phyloP scores from a whole-genome alignment of 2,113 vertebrate species.

The Hepsetus odoe region DNA sequence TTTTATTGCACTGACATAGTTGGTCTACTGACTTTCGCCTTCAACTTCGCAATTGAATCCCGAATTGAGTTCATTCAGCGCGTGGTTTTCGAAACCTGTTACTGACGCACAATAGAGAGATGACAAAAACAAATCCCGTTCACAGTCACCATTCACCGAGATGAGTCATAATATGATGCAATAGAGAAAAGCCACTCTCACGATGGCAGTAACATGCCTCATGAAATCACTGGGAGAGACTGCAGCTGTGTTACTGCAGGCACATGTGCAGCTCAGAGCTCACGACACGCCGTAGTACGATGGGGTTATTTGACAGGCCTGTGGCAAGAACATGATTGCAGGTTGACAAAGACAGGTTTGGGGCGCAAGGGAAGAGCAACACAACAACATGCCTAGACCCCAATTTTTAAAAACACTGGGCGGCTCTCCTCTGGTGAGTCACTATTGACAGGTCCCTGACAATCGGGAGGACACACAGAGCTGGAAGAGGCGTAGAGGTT shows the following conservation, averaged over 20 bases:
- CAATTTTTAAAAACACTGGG: no score
- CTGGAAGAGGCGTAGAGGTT: no score
- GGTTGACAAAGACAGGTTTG: constrained; percentile 41
- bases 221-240: constrained; percentile 2
- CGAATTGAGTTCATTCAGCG: constrained; percentile 4
- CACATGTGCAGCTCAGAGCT: constrained; percentile 44
- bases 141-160: constrained; percentile 14
- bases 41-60: constrained; percentile 21
- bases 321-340: constrained; percentile 38
- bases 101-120: constrained; percentile 4
- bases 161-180: constrained; percentile 36
- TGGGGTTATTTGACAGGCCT: constrained; percentile 23
- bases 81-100: constrained; percentile 7
- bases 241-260: constrained; percentile 59
- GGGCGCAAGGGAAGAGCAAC: no score
- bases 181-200: not conserved
- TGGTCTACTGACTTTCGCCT: constrained; percentile 13
- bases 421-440: no score
- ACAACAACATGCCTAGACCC: no score
- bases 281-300: constrained; percentile 10
- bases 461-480: no score
- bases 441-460: no score
- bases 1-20: constrained; percentile 29
- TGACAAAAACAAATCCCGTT: constrained; percentile 1
- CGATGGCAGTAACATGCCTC: no score